Conservation (phyloP, 2,113 vertebrate genomes). For the Chrysemys picta region DNA sequence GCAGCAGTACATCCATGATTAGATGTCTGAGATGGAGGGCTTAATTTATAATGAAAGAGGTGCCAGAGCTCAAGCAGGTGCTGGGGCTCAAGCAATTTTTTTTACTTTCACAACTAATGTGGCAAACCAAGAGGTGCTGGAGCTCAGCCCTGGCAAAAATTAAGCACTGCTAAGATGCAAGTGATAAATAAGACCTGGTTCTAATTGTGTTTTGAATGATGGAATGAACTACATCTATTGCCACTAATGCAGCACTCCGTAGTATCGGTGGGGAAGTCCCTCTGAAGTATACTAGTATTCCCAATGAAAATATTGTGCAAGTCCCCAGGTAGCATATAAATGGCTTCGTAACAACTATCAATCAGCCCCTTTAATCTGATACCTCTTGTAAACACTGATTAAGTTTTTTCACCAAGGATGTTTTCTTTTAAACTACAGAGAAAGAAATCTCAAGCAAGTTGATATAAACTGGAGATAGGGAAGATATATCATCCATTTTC, state of each 20-base stretch:
- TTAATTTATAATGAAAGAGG: no score
- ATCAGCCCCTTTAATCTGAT: background rate
- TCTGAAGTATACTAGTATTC: background rate
- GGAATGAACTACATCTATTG: background rate
- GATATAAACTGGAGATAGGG: background rate
- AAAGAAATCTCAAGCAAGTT: background rate
- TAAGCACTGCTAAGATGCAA: background rate
- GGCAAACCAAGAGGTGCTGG: no score
- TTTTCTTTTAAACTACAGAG: background rate
- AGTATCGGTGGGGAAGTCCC: background rate
- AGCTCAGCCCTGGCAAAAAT: no score
- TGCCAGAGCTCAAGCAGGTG: no score
- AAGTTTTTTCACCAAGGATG: background rate
- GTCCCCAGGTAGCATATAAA: background rate
- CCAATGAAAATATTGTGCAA: background rate
- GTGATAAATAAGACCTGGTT: background rate
- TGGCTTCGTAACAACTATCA: background rate
- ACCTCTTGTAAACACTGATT: background rate
- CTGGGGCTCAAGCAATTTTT: no score
- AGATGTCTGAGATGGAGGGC: background rate
- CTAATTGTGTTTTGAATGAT: background rate
- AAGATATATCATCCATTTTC: conserved; percentile 31
- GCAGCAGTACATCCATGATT: background rate
- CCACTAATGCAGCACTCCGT: accelerated
- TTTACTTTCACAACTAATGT: no score